phyloP scores from a whole-genome alignment of 1,140 invertebrate genomes.

The Agrilus planipennis region DNA sequence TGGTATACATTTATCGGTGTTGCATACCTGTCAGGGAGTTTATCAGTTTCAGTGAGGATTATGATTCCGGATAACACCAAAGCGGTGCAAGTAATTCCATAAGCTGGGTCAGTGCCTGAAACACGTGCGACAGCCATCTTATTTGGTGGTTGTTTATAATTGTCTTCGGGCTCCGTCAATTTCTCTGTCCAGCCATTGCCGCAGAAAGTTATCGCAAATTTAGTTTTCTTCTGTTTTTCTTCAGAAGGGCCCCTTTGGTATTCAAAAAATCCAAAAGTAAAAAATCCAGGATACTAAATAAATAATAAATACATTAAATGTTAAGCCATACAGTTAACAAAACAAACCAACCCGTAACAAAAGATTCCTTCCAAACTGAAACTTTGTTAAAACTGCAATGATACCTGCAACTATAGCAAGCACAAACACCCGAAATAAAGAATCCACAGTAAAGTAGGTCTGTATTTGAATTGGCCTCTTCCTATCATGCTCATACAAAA shows the following conservation, averaged over 20 bases:
- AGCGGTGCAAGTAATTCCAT: constrained; percentile 66
- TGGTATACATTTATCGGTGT: too few relatives aligned
- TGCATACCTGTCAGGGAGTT: constrained; percentile 58
- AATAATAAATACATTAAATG: too few relatives aligned
- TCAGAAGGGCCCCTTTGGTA: constrained; percentile 43
- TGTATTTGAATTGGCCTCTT: constrained; percentile 60
- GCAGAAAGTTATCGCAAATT: constrained; percentile 56
- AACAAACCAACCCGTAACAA: not conserved
- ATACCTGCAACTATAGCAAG: constrained; percentile 39
- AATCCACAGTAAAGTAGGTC: constrained; percentile 44
- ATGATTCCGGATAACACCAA: constrained; percentile 60
- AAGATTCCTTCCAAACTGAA: constrained; percentile 42
- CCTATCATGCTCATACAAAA: constrained; percentile 53
- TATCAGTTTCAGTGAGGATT: constrained; percentile 61
- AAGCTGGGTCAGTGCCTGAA: constrained; percentile 59
- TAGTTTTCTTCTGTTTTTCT: constrained; percentile 45
- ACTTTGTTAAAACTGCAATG: constrained; percentile 54
- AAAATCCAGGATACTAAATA: too few relatives aligned
- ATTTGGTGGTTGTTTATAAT: constrained; percentile 47
- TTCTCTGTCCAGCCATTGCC: constrained; percentile 70
- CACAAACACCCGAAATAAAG: constrained; percentile 33
- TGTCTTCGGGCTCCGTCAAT: constrained; percentile 44
- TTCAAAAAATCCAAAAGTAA: not conserved
- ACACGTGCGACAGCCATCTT: constrained; percentile 56
- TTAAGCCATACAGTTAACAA: too few relatives aligned